Percentiles rank a stretch among this genome's conserved stretches.
Evolutionary conservation across 2,113 vertebrate genomes (phyloP).

Genomic region (Sebastes fasciatus): DNA sequence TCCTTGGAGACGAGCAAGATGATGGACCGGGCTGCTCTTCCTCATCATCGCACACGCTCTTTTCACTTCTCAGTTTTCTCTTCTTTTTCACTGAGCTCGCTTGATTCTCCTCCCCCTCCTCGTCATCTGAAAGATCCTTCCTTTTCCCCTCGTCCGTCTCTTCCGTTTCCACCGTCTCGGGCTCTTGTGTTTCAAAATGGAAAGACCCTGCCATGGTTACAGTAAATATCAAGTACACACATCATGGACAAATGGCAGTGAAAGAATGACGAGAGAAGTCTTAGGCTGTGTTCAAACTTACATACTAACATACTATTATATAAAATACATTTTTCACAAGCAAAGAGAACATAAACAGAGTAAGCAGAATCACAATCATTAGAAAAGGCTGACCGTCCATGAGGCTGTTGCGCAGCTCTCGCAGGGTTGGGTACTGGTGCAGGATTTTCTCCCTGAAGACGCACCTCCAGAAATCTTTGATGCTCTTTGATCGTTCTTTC

Average conservation of each 20-base stretch:
- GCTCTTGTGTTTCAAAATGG: constrained; percentile 15
- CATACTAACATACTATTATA: too few species aligned
- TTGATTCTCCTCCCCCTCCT: constrained; percentile 8
- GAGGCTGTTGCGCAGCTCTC: constrained; percentile 61
- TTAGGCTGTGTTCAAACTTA: too few species aligned
- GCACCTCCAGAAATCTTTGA: constrained; percentile 74
- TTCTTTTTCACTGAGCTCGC: constrained; percentile 17
- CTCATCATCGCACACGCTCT: constrained; percentile 3
- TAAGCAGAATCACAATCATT: too few species aligned
- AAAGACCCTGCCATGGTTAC: constrained; percentile 34
- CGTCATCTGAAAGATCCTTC: constrained; percentile 7
- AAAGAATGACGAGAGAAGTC: too few species aligned
- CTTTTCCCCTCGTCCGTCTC: not conserved
- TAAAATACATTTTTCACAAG: too few species aligned
- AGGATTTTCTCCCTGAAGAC: constrained; percentile 73
- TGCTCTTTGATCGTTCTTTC: constrained; percentile 10
- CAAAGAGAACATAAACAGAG: too few species aligned
- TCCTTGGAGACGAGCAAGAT: constrained; percentile 42
- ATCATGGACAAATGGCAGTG: too few species aligned
- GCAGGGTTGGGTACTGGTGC: constrained; percentile 63
- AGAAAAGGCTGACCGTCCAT: constrained; percentile 69
- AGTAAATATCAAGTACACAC: too few species aligned
- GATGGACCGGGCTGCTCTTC: constrained; percentile 69
- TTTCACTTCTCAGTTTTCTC: not conserved
- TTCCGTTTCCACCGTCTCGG: constrained; percentile 9